Percentiles rank a stretch among this genome's conserved stretches.
Conservation (phyloP, 2,113 vertebrate species). For the Taurulus bubalis region DNA sequence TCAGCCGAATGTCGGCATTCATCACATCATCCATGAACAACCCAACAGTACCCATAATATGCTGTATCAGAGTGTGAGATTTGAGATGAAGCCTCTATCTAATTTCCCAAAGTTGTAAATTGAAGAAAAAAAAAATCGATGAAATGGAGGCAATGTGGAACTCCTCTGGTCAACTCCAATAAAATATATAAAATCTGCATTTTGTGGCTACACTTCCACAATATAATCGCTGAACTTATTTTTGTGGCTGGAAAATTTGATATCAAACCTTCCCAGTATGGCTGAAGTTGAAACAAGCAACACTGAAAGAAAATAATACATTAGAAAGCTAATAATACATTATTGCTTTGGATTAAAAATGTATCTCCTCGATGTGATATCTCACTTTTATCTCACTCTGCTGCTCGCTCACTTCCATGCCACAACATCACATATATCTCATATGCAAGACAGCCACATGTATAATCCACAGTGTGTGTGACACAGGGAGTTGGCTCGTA, state of each 20-base stretch:
- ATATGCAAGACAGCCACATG: slow-evolving; percentile 36
- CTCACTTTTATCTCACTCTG: slow-evolving; percentile 53
- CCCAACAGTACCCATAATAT: slow-evolving; percentile 47
- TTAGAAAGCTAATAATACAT: slow-evolving; percentile 55
- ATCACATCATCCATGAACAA: slow-evolving; percentile 65
- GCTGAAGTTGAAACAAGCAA: slow-evolving; percentile 35
- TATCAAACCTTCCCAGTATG: slow-evolving; percentile 28
- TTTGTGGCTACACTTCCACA: slow-evolving; percentile 34
- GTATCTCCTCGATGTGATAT: slow-evolving; percentile 53
- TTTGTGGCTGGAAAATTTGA: slow-evolving; percentile 21
- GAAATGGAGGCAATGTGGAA: slow-evolving; percentile 27
- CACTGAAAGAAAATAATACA: slow-evolving; percentile 51
- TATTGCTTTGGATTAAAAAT: slow-evolving; percentile 63
- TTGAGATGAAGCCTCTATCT: slow-evolving; percentile 44
- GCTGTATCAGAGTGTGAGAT: slow-evolving; percentile 44
- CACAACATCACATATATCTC: slow-evolving; percentile 27
- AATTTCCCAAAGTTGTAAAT: slow-evolving; percentile 58
- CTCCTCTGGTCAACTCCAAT: slow-evolving; percentile 42
- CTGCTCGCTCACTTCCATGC: slow-evolving; percentile 8
- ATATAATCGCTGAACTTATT: slow-evolving; percentile 43
- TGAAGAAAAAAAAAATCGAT: slow-evolving; percentile 26
- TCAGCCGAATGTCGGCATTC: slow-evolving; percentile 55
- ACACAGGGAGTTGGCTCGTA: not conserved
- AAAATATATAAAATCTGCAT: slow-evolving; percentile 51
- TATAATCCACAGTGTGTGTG: slow-evolving; percentile 50